Evolutionary conservation across 1,140 invertebrate genomes (phyloP).

Genomic region (Drepana arcuata): DNA sequence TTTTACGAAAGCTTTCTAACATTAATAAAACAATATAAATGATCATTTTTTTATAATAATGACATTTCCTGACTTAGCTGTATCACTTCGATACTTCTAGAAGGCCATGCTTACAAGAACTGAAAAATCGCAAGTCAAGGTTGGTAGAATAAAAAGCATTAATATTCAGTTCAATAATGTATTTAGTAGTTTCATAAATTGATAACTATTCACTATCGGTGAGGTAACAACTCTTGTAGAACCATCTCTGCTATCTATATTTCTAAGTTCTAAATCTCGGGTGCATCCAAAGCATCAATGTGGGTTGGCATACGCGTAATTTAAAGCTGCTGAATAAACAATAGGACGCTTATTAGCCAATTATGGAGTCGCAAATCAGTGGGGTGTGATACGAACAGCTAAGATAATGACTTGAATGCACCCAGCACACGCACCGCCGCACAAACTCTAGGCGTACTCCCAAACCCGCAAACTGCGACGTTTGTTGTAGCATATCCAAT

Average conservation of each 20-base stretch:
- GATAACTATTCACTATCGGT: slow-evolving; percentile 67
- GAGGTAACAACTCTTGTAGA: slow-evolving; percentile 65
- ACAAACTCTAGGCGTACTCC: slow-evolving; percentile 10
- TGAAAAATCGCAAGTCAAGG: too few relatives aligned
- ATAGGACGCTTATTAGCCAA: too few relatives aligned
- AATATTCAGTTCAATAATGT: slow-evolving; percentile 37
- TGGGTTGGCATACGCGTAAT: too few relatives aligned
- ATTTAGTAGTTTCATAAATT: slow-evolving; percentile 62
- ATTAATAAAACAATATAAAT: too few relatives aligned
- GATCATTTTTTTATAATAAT: too few relatives aligned
- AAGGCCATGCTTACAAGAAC: too few relatives aligned
- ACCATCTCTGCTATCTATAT: slow-evolving; percentile 47
- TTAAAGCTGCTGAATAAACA: too few relatives aligned
- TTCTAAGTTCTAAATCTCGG: slow-evolving; percentile 44
- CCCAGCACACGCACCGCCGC: slow-evolving; percentile 18
- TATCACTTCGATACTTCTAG: too few relatives aligned
- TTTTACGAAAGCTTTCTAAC: slow-evolving; percentile 1
- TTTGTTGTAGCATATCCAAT: background rate
- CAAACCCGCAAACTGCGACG: slow-evolving; percentile 2
- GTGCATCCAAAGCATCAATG: slow-evolving; percentile 36
- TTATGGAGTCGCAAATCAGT: too few relatives aligned
- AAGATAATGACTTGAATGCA: slow-evolving; percentile 20
- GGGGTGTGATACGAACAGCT: too few relatives aligned
- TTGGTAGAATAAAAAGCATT: slow-evolving; percentile 15
- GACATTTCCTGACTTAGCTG: too few relatives aligned